phyloP scores from a whole-genome alignment of 1,140 invertebrate species.

The Aphidius gifuensis region DNA sequence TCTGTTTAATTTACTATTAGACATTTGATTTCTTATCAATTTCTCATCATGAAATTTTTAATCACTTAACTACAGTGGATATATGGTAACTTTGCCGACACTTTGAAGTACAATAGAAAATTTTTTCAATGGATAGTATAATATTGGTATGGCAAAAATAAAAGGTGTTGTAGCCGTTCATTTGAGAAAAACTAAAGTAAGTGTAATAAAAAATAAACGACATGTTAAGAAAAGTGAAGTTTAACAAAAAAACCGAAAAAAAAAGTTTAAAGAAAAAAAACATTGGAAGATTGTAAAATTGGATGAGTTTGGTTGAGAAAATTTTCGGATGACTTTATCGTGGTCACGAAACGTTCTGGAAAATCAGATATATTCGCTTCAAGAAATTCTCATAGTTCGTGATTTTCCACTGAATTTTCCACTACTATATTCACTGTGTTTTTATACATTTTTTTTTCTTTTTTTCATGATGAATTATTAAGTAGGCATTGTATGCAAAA shows the following conservation, averaged over 20 bases:
- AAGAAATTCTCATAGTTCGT: not conserved
- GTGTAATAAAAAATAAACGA: not conserved
- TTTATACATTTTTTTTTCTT: not conserved
- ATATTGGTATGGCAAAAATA: too few species aligned
- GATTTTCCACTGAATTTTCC: not conserved
- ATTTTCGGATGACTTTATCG: not conserved
- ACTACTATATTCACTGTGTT: not conserved
- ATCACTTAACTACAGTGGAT: too few species aligned
- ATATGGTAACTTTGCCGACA: too few species aligned
- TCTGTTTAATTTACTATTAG: too few species aligned
- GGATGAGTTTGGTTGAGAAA: not conserved
- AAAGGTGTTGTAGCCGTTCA: too few species aligned
- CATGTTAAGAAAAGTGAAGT: too few species aligned
- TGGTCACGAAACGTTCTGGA: constrained; percentile 7
- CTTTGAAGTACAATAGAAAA: too few species aligned
- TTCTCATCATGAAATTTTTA: too few species aligned
- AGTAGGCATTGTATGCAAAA: too few species aligned
- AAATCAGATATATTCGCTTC: not conserved
- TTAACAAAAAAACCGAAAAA: too few species aligned
- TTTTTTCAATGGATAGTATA: too few species aligned
- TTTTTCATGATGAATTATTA: not conserved
- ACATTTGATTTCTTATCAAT: too few species aligned
- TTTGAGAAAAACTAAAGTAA: not conserved
- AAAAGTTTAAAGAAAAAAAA: not conserved
- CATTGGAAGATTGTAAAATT: not conserved